These are phyloP conservation scores for Tiliacea citrago DNA, from an alignment of 2,888 invertebrate species.

Conservation along the genomic window DNA sequence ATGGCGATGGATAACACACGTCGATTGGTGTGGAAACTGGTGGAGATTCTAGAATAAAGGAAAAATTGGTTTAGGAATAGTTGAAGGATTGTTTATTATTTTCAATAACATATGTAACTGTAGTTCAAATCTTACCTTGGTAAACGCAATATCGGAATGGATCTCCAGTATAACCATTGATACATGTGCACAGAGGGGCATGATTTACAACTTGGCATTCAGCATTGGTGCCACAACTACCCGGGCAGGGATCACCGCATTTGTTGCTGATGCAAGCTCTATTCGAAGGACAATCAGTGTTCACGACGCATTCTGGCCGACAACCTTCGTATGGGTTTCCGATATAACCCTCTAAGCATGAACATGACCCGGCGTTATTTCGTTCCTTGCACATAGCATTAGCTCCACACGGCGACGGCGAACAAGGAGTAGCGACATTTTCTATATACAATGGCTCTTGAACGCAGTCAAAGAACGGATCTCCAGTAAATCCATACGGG, in stretches of 20 bases:
- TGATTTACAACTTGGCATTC: conserved; percentile 94
- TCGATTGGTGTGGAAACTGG: conserved; percentile 89
- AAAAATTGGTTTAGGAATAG: conserved; percentile 48
- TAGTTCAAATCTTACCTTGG: conserved; percentile 78
- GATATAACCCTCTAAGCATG: conserved; percentile 93
- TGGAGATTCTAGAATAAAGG: conserved; percentile 83
- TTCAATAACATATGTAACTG: background rate
- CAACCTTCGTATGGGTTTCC: conserved; percentile 96
- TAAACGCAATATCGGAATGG: conserved; percentile 93
- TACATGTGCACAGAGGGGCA: conserved; percentile 93
- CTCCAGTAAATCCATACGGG: conserved; percentile 92
- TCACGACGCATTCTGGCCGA: conserved; percentile 93
- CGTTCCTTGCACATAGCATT: conserved; percentile 92
- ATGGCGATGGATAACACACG: conserved; percentile 93
- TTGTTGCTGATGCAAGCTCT: conserved; percentile 93
- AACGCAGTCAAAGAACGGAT: conserved; percentile 93
- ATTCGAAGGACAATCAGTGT: conserved; percentile 93
- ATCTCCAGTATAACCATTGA: conserved; percentile 93
- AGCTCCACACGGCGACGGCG: conserved; percentile 92
- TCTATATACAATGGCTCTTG: conserved; percentile 79
- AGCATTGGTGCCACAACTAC: conserved; percentile 94
- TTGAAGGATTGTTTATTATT: background rate
- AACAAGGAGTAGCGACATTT: conserved; percentile 89
- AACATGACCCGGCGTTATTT: conserved; percentile 92
- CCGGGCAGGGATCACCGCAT: conserved; percentile 94